A percentile compares a stretch with the other conserved stretches of the same genome.
These are phyloP conservation scores for Puma concolor DNA, from an alignment of 2,113 vertebrate genomes.

Conservation along the genomic window DNA sequence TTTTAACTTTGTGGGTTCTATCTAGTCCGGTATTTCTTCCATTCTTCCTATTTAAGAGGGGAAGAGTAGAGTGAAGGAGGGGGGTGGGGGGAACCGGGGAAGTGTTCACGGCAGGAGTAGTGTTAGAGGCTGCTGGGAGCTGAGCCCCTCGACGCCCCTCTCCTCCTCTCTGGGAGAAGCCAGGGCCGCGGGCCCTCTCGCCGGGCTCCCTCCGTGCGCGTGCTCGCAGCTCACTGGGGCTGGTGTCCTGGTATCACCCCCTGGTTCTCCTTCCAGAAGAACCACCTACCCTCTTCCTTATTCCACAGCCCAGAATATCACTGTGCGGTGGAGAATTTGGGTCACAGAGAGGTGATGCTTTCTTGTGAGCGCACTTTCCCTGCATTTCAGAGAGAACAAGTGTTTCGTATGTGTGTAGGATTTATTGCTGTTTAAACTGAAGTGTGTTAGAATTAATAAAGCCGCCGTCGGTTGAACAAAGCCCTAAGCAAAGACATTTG, in stretches of 20 bases:
- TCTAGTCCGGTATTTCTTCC: background rate
- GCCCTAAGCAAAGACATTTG: background rate
- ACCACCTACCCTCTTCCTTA: background rate
- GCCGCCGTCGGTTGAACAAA: background rate
- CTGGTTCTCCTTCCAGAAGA: conserved; percentile 59
- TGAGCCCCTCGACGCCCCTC: too few species aligned
- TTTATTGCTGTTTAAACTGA: conserved; percentile 1
- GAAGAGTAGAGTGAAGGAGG: conserved; percentile 32
- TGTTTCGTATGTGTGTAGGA: background rate
- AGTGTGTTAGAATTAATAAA: background rate
- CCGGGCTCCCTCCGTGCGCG: rapidly evolving
- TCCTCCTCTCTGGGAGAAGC: background rate
- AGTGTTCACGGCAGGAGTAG: too few species aligned
- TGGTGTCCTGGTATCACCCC: background rate
- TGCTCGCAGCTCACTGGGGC: background rate
- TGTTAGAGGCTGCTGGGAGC: too few species aligned
- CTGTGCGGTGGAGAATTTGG: conserved; percentile 64
- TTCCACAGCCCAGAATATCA: conserved; percentile 48
- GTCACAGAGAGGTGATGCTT: conserved; percentile 79
- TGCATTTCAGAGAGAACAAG: background rate
- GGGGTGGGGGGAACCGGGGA: background rate
- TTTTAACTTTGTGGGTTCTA: background rate
- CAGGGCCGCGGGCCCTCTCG: rapidly evolving
- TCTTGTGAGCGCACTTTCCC: conserved; percentile 51
- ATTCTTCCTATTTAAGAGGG: background rate